Percentiles rank a stretch among this genome's conserved stretches.
Evolutionary conservation across 2,113 vertebrate species (phyloP).

Genomic region (Peromyscus californicus): DNA sequence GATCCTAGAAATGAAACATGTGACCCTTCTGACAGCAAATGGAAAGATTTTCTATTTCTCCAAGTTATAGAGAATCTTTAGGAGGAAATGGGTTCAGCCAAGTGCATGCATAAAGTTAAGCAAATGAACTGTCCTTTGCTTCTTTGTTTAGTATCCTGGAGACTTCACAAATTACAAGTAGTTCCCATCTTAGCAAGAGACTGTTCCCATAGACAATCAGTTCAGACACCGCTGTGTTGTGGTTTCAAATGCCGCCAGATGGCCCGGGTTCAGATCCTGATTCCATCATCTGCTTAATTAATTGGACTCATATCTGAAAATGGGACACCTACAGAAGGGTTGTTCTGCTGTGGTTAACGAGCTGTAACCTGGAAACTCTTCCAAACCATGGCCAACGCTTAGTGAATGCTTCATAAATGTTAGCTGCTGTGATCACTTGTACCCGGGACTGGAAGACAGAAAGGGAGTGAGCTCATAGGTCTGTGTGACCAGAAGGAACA

Average conservation of each 20-base stretch:
- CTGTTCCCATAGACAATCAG: constrained; percentile 61
- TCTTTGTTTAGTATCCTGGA: constrained; percentile 53
- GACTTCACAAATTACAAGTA: constrained; percentile 67
- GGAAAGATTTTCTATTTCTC: constrained; percentile 45
- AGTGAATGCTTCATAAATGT: neutral
- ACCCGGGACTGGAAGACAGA: neutral
- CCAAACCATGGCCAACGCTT: neutral
- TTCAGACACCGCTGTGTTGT: neutral
- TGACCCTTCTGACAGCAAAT: neutral
- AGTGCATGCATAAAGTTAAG: constrained; percentile 67
- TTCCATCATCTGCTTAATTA: neutral
- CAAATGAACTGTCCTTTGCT: constrained; percentile 62
- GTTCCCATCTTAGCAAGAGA: constrained; percentile 52
- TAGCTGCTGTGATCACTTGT: neutral
- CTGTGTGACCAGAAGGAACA: neutral
- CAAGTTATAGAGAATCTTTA: constrained; percentile 68
- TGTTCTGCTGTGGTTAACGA: neutral
- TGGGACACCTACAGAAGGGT: neutral
- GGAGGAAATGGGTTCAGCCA: constrained; percentile 48
- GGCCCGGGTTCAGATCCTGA: neutral
- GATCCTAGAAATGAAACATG: neutral
- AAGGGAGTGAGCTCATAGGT: neutral
- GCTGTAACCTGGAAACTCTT: neutral
- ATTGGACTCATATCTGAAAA: neutral
- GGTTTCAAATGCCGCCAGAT: neutral